These are phyloP conservation scores for Amiota communis DNA, from an alignment of 2,888 invertebrate genomes.

Conservation along the genomic window DNA sequence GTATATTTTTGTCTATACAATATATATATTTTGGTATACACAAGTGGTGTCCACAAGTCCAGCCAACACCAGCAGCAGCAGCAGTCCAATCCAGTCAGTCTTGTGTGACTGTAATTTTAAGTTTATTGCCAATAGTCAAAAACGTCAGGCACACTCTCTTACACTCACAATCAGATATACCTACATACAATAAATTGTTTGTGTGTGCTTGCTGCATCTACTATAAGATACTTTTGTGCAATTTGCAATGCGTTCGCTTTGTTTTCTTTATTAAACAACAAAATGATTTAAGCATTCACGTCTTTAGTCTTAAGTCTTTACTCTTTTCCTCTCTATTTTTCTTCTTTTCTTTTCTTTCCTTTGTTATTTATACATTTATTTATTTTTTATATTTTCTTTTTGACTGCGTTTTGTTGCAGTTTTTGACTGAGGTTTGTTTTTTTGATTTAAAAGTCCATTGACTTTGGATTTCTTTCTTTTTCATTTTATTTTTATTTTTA, in stretches of 20 bases:
- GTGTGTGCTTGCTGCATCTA: neutral
- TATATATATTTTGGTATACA: too few species aligned
- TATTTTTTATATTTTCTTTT: too few species aligned
- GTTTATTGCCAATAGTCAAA: constrained; percentile 41
- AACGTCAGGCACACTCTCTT: constrained; percentile 37
- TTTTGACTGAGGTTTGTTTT: too few species aligned
- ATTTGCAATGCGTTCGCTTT: constrained; percentile 26
- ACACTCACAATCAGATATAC: constrained; percentile 20
- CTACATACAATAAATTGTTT: constrained; percentile 40
- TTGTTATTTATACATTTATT: too few species aligned
- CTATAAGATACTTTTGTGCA: neutral
- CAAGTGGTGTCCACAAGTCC: too few species aligned
- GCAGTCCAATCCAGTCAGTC: constrained; percentile 14
- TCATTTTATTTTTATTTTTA: constrained; percentile 25
- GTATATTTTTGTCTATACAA: neutral
- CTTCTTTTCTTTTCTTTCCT: too few species aligned
- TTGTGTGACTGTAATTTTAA: constrained; percentile 39
- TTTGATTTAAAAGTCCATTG: constrained; percentile 26
- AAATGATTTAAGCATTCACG: too few species aligned
- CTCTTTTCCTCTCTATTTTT: neutral
- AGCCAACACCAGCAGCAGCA: neutral
- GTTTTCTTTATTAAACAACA: too few species aligned
- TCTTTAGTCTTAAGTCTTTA: neutral
- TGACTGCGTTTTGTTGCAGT: too few species aligned
- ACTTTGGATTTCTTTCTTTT: constrained; percentile 28